Evolutionary conservation across 2,888 invertebrate species (phyloP), one percentile per base, ranked within the genome.

Genomic region (Zaprionus lineosus): DNA sequence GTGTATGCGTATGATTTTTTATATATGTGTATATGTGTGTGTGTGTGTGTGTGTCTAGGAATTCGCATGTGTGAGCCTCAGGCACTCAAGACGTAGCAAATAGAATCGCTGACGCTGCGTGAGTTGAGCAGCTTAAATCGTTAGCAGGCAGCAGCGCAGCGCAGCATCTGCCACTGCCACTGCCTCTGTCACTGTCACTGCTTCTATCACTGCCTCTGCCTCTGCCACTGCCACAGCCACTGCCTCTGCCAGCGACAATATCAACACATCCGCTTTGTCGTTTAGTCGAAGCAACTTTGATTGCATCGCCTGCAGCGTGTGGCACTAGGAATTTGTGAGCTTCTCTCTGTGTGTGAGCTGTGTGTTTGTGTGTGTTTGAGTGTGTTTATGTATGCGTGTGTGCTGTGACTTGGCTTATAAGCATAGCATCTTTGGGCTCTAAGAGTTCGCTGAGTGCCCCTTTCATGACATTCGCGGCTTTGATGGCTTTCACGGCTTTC

Each of bases 41-140:
- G 47, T 64, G 56, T 31, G 62, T 50, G 46, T 62, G 48, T 46
- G 60, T 47, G 53, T 69, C 69, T 72, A 57, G 57, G 34, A 29
- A 61, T 51, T 46, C 48, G 59, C 12, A 64, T 53, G 65, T 60
- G 43, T 48, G 36, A 33, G 33, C 72, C 82, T 56, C 40, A 36
- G 69, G 73, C 51, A 53, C n/a, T 33, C 50, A 28, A 21, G 50
- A 31, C 37, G 47, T 28, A 52, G 41, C 44, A 46, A 33, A 15
- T 33, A 50, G 56, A 82, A 74, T 50, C 66, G 79, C 82, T 81
- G 84, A 84, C 78, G 62, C 58, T 73, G 81, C 84, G 65, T 81
- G 67, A n/a, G n/a, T 82, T 58, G 82, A 74, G 74, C 65, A 77
- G 82, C 82, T 84, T 77, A 78, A 84, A 68, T 82, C 78, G 82